Conservation (phyloP, 2,888 invertebrate genomes). For the Stenichneumon culpator region DNA sequence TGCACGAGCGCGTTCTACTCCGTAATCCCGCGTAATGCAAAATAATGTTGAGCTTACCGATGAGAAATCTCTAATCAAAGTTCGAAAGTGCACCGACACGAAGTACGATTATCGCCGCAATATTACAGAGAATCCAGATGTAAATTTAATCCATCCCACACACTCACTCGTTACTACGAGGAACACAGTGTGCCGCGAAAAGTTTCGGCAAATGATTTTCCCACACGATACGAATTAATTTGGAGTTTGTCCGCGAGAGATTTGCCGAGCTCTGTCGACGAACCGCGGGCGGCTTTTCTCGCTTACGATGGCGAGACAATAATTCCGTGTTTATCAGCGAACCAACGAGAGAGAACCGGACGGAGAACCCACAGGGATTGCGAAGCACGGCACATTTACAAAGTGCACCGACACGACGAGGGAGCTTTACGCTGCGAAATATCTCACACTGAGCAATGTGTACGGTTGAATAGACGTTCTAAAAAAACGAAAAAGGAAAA, state of each 20-base stretch:
- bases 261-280: not conserved
- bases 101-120: not conserved
- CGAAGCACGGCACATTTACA: constrained; percentile 14
- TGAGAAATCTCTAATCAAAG: not conserved
- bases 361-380: not conserved
- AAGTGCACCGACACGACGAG: constrained; percentile 53
- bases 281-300: not conserved
- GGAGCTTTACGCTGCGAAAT: not conserved
- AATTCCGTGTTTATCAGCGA: not conserved
- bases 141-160: not conserved
- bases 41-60: not conserved
- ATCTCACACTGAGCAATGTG: not conserved
- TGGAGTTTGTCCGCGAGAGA: not conserved
- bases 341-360: not conserved
- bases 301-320: not conserved
- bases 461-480: not conserved
- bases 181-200: not conserved
- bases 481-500: not conserved
- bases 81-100: not conserved
- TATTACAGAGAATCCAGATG: not conserved
- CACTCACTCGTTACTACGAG: not conserved
- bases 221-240: not conserved
- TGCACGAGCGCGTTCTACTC: not conserved
- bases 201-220: not conserved
- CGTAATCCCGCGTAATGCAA: not conserved